Base-by-base conservation (phyloP, 2,888 invertebrate genomes). In the Drosophila lutescens region DNA sequence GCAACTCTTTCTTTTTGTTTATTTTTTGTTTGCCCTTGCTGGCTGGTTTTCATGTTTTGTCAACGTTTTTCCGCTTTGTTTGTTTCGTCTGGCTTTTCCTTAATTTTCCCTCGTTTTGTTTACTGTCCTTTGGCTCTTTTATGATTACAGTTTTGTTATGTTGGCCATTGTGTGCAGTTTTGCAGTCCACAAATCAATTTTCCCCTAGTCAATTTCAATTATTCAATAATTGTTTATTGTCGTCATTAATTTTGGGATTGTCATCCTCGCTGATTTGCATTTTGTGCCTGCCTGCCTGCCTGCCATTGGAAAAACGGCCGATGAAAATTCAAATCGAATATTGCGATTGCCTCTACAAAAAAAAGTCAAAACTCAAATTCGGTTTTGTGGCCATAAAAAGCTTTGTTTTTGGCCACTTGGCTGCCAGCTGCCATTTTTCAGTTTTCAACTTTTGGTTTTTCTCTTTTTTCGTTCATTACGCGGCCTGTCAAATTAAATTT, bases 401-500 rank as follows among this genome's bases (percentile, higher is more conserved):
- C 86, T 66, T 85, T 86, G 79, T 78, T 79, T 79, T 77, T 79
- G 56, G 56, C 69, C 66, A 66, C 56, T 56, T 47, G 32, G 46
- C 56, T 46, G 81, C 66, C 77, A 86, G 73, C 67, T 88, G 74
- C 67, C 72, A 77, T 78, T 76, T 86, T 67, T 63, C 70, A 43
- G 43, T 54, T 56, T 66, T 67, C 38, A 40, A 40, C 32, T 54
- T 62, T 61, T 46, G 32, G 57, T 36, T 50, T 12, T 54, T 49
- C 44, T 8, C 58, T 47, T 60, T 51, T 51, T 47, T 53, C 73
- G 72, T 74, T 84, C 82, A 86, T 86, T 86, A 84, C 76, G 86
- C 61, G 43, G 74, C 51, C 73, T 81, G 88, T 85, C 86, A 82
- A 88, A 88, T 88, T 88, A 75, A 76, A 74, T 82, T 87, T 79